Evolutionary conservation across 2,797 vertebrate species (phyloP).

Genomic region (Myotis daubentonii): DNA sequence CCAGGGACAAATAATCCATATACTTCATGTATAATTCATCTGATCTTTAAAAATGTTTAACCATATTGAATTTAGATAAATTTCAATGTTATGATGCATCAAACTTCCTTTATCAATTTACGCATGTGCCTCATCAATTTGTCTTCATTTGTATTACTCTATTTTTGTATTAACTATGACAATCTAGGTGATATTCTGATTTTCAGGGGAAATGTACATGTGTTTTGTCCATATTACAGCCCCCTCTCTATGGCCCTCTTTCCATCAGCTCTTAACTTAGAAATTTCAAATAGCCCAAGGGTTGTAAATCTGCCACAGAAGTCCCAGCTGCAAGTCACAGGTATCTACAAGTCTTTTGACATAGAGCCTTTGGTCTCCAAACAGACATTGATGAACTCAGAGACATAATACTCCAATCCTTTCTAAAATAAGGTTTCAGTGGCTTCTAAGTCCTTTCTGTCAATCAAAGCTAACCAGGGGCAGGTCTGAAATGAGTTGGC

Average conservation of each 20-base stretch:
- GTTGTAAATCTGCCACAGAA: constrained; percentile 18
- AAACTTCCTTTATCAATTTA: constrained; percentile 85
- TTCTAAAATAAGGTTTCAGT: constrained; percentile 66
- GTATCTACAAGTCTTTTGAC: neutral
- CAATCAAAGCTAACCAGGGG: constrained; percentile 24
- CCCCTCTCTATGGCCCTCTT: neutral
- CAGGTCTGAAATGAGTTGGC: neutral
- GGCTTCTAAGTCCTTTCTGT: constrained; percentile 48
- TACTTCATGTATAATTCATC: constrained; percentile 90
- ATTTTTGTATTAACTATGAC: constrained; percentile 65
- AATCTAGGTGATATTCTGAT: constrained; percentile 57
- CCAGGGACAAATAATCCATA: constrained; percentile 89
- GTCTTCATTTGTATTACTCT: constrained; percentile 72
- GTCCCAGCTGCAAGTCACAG: neutral
- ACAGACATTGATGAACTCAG: constrained; percentile 51
- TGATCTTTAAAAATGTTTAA: constrained; percentile 89
- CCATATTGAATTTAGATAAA: constrained; percentile 88
- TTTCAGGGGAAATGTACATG: constrained; percentile 42
- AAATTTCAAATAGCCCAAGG: constrained; percentile 45
- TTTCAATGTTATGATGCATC: constrained; percentile 83
- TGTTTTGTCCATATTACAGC: neutral
- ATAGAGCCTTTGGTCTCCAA: constrained; percentile 7
- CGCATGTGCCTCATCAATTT: constrained; percentile 78
- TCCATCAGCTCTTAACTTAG: neutral
- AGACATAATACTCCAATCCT: constrained; percentile 58